A percentile compares a stretch with the other conserved stretches of the same genome.
Conservation (phyloP, 2,113 vertebrate genomes). For the Athene noctua region DNA sequence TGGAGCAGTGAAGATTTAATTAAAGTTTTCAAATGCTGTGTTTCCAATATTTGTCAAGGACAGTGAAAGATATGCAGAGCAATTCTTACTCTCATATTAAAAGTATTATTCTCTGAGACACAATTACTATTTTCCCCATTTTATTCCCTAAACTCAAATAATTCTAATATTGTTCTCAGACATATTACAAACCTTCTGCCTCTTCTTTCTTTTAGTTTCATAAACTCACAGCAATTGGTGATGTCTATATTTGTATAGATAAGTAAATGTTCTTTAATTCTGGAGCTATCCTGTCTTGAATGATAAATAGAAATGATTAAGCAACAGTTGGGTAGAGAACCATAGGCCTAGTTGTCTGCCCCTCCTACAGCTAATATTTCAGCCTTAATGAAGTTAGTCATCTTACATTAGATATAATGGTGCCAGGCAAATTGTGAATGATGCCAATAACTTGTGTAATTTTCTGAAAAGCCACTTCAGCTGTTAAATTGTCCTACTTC, state of each 20-base stretch:
- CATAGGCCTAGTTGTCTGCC: background rate
- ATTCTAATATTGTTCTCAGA: background rate
- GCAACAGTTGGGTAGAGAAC: background rate
- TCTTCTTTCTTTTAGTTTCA: background rate
- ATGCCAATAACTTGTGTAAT: conserved; percentile 16
- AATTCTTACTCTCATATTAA: background rate
- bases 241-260: background rate
- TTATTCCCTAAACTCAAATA: background rate
- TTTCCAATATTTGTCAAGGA: background rate
- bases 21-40: background rate
- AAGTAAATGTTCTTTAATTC: background rate
- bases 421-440: background rate
- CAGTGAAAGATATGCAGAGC: background rate
- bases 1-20: background rate
- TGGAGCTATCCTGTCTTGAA: background rate
- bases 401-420: conserved; percentile 7
- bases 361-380: conserved; percentile 1
- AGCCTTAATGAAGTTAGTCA: conserved; percentile 11
- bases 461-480: conserved; percentile 19
- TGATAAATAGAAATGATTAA: background rate
- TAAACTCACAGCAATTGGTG: background rate
- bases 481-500: background rate
- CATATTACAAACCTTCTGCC: background rate
- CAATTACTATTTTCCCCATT: background rate
- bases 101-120: background rate